Conservation (phyloP, 1,140 invertebrate species). For the Meloidogyne hapla region DNA sequence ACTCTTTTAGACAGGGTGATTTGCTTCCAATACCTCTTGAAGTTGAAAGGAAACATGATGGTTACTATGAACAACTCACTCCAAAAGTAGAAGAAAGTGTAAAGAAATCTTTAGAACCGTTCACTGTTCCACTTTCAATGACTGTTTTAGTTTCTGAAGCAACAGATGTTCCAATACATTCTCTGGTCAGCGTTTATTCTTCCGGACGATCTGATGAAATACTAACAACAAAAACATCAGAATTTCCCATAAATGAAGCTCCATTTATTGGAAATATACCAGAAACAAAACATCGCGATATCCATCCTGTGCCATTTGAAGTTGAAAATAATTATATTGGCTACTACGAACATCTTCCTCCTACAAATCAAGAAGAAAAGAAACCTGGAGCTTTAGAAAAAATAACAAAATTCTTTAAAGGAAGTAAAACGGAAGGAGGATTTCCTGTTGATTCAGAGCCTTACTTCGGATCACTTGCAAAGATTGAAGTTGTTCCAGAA, state of each 20-base stretch:
- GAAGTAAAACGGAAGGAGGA: slow-evolving; percentile 3
- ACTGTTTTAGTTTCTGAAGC: not conserved
- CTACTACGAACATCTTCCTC: not conserved
- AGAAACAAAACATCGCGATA: not conserved
- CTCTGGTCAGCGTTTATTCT: not conserved
- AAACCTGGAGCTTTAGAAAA: not conserved
- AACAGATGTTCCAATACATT: not conserved
- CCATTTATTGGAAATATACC: not conserved
- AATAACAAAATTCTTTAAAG: not conserved
- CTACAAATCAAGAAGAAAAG: not conserved
- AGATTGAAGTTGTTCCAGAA: not conserved
- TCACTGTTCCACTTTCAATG: too few relatives aligned
- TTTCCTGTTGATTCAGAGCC: not conserved
- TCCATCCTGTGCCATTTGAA: not conserved
- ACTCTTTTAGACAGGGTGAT: not conserved
- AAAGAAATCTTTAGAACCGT: too few relatives aligned
- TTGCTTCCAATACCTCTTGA: not conserved
- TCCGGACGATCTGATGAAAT: not conserved
- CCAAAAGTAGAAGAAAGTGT: too few relatives aligned
- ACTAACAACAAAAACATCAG: not conserved
- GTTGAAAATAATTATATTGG: not conserved
- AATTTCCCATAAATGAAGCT: not conserved
- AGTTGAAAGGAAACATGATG: not conserved
- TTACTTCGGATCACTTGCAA: not conserved
- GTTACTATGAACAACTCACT: too few relatives aligned